phyloP scores from a whole-genome alignment of 1,140 invertebrate species.

The Caenorhabditis brenneri region DNA sequence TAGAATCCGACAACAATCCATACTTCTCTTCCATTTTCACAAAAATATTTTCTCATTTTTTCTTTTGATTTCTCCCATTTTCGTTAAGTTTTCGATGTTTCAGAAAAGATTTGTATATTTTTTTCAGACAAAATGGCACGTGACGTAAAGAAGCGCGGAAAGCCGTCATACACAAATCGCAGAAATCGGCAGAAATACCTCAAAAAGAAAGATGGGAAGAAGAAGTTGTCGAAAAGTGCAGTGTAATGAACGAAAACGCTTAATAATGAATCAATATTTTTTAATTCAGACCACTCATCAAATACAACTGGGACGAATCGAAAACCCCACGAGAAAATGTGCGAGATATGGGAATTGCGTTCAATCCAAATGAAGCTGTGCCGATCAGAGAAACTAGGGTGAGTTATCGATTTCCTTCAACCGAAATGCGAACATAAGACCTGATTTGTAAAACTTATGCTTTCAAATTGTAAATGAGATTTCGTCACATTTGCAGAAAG shows the following conservation, averaged over 20 bases:
- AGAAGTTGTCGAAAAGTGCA: slow-evolving; percentile 21
- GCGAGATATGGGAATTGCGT: slow-evolving; percentile 20
- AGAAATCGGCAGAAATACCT: neutral
- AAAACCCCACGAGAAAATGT: slow-evolving; percentile 10
- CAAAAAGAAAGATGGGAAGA: neutral
- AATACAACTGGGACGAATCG: neutral
- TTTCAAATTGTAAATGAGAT: too few species aligned
- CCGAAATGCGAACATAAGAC: too few species aligned
- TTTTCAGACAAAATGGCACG: slow-evolving; percentile 24
- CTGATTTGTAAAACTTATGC: too few species aligned
- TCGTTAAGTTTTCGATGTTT: neutral
- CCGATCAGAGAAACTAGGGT: neutral
- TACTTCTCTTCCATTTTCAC: neutral
- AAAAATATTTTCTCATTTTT: neutral
- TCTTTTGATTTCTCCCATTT: neutral
- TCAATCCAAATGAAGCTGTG: slow-evolving; percentile 31
- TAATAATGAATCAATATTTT: too few species aligned
- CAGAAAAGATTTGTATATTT: too few species aligned
- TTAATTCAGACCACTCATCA: neutral
- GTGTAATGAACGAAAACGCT: neutral
- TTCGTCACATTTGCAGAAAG: slow-evolving; percentile 79
- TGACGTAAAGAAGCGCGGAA: slow-evolving; percentile 24
- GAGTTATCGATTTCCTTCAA: too few species aligned
- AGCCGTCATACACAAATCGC: slow-evolving; percentile 28
- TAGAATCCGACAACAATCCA: too few species aligned